These are phyloP conservation scores for Microctonus brassicae DNA, from an alignment of 2,888 invertebrate species.

Conservation along the genomic window DNA sequence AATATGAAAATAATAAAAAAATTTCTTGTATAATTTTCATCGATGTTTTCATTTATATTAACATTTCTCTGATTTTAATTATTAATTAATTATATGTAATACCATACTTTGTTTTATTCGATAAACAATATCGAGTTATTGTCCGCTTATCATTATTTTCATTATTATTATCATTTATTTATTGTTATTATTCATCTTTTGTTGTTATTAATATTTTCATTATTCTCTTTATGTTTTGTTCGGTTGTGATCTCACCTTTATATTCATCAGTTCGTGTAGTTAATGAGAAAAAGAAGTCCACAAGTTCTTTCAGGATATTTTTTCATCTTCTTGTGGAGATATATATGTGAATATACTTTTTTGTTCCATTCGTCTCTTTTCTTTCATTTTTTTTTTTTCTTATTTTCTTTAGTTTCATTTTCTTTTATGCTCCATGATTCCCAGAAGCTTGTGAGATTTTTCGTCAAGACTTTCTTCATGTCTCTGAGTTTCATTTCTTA, in stretches of 20 bases:
- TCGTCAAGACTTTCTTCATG: background rate
- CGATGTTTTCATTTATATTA: background rate
- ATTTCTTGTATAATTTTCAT: background rate
- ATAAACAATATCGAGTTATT: background rate
- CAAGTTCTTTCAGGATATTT: background rate
- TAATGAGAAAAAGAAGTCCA: constrained; percentile 12
- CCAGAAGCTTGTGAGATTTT: background rate
- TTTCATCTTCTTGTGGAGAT: background rate
- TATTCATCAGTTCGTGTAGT: background rate
- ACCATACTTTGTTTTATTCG: background rate
- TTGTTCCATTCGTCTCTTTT: background rate
- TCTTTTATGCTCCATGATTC: background rate
- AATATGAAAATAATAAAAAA: background rate
- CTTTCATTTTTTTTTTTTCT: background rate
- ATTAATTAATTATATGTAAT: background rate
- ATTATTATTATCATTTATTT: background rate
- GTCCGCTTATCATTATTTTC: background rate
- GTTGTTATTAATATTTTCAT: too few species aligned
- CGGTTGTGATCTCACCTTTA: background rate
- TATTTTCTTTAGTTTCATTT: background rate
- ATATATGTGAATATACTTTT: background rate
- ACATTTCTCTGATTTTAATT: background rate
- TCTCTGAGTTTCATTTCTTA: constrained; percentile 7
- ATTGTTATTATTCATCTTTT: background rate
- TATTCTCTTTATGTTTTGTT: too few species aligned